These are phyloP conservation scores for Clarias fuscus DNA, from an alignment of 2,797 vertebrate species.

Conservation along the genomic window DNA sequence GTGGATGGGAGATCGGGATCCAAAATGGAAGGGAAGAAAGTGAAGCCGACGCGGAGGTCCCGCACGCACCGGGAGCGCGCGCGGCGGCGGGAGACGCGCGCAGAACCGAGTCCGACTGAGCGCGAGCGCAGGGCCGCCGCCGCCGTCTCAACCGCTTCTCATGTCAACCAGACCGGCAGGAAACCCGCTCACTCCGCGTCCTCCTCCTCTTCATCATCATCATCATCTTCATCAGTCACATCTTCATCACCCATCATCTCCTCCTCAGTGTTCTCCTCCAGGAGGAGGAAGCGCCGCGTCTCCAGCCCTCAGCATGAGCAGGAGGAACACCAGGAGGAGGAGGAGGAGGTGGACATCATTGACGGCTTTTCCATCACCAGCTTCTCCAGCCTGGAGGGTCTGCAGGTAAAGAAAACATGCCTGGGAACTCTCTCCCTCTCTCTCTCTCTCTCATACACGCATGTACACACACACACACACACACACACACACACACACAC, in stretches of 20 bases:
- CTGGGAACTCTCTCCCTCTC: background rate
- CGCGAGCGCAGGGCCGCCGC: constrained; percentile 31
- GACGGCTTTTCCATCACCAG: constrained; percentile 34
- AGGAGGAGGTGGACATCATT: constrained; percentile 33
- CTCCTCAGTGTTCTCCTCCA: background rate
- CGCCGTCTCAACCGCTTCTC: background rate
- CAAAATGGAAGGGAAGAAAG: constrained; percentile 33
- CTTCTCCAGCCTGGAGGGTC: constrained; percentile 36
- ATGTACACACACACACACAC: background rate
- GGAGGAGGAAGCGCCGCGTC: background rate
- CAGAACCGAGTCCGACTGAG: constrained; percentile 19
- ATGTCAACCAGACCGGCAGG: constrained; percentile 3
- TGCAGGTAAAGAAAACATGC: constrained; percentile 23
- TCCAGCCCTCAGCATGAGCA: background rate
- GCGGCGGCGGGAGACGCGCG: constrained; percentile 21
- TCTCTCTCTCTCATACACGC: background rate
- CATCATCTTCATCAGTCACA: background rate
- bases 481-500: background rate
- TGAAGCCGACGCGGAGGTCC: constrained; percentile 37
- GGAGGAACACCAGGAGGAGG: constrained; percentile 13
- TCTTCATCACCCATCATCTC: constrained; percentile 23
- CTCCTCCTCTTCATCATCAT: background rate
- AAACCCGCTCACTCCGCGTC: constrained; percentile 16
- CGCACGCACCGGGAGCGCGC: constrained; percentile 32
- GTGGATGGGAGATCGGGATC: constrained; percentile 11